Evolutionary conservation across 2,113 vertebrate species (phyloP), one percentile per base, ranked within the genome.

Genomic region (Polypterus senegalus): DNA sequence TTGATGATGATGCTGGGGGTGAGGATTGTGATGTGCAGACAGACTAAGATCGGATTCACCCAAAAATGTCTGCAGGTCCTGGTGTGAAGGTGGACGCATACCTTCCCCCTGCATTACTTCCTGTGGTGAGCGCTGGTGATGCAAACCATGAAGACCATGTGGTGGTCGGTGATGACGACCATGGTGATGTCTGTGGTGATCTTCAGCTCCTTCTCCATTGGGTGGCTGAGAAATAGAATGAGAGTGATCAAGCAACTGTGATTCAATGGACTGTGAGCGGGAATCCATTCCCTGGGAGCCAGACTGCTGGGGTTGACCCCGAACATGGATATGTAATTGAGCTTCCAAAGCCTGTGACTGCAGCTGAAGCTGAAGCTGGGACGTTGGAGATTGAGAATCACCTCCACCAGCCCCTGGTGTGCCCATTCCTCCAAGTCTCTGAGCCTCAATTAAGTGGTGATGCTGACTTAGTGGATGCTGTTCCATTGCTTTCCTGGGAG

Each of bases 311-410:
- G 66, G 84, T 62, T 67, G 76, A 46, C 70, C 83, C 1, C 89
- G 90, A 61, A 88, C 87, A 63, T 79, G 75, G 0, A 80, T 79
- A 10, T 78, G 69, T 64, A 69, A 63, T 60, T 78, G 83, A 3
- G 88, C 89, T 63, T 94, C 93, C 3, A 94, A 64, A 54, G 88
- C 87, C 62, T 92, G 87, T 8, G 85, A 86, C 77, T 89, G 87
- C 48, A 89, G 82, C 48, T 89, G 89, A 47, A 90, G 81, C 73
- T 90, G 89, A 6, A 90, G 79, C 71, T 90, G 89, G 1, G 91
- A 91, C 7, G 90, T 82, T 48, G 86, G 69, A 1, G 88, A 76
- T 64, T 90, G 88, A 1, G 79, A 73, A 65, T 84, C 88, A n/a
- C 69, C 59, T 55, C 75, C 74, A 0, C 74, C 73, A 0, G 79